Base-by-base conservation (phyloP, 2,113 vertebrate genomes). In the Geococcyx californianus region DNA sequence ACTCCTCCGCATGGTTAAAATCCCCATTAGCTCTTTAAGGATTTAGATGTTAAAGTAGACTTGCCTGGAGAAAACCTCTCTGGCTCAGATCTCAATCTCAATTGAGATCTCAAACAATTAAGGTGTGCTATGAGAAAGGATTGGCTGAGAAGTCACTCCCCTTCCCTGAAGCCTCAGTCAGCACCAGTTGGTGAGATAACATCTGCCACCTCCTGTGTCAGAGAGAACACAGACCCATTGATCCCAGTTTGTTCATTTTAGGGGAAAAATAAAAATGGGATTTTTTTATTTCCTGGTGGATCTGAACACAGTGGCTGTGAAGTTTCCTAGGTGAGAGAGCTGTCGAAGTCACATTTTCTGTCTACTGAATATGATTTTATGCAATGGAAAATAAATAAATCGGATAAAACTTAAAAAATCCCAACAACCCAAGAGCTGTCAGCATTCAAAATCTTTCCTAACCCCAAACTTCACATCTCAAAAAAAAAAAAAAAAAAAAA, bases 391-490 rank as follows among this genome's bases (percentile, higher is more conserved):
- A 63, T 58, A 69, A 91, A 85, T 23, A 59, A 77, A 90, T 77
- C 49, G 33, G 16, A 3, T 52, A 81, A 94, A 93, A 18, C 25
- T 19, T 60, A 75, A 67, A 44, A 24, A 72, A 34, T 13, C 40
- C 40, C 13, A 42, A 42, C 40, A n/a, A n/a, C n/a, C n/a, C n/a
- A 47, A 60, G 19, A 79, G 31, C 19, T 89, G 81, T 72, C 62
- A 69, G 68, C 79, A 55, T 60, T 83, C 87, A 93, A 74, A 91
- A 94, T 84, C 42, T 90, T 76, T 94, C 31, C 15, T 77, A 73
- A 73, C 7, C 17, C 10, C 13, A 63, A 69, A 72, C 78, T 87
- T 95, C 70, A 36, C n/a, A 68, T 29, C 59, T 70, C 26, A 84
- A 18, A 66, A 54, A 54, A n/a, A n/a, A n/a, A n/a, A n/a, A n/a